Percentiles rank a stretch among this genome's conserved stretches.
Conservation (phyloP, 2,888 invertebrate genomes). For the Cataglyphis altisquamis region DNA sequence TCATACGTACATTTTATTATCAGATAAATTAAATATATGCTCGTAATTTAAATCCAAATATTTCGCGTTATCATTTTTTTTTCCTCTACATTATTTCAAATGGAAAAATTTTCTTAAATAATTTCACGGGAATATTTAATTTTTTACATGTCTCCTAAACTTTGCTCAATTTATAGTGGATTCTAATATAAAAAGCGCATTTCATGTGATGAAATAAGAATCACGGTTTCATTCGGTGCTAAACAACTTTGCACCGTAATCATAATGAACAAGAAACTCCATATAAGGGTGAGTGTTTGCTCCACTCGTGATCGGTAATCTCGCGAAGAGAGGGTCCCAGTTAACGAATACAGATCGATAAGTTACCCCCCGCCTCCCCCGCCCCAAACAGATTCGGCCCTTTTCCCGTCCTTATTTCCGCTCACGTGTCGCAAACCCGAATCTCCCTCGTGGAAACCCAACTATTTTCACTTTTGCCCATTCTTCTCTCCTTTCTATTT, state of each 20-base stretch:
- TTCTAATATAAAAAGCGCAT: background rate
- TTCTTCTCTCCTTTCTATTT: conserved; percentile 32
- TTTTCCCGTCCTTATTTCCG: conserved; percentile 35
- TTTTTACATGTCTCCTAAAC: background rate
- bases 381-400: conserved; percentile 30
- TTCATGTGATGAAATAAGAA: background rate
- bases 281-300: background rate
- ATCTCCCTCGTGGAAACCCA: conserved; percentile 29
- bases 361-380: conserved; percentile 47
- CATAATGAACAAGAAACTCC: background rate
- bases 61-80: background rate
- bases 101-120: background rate
- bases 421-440: conserved; percentile 15
- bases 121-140: background rate
- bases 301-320: conserved; percentile 41
- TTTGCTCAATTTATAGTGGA: background rate
- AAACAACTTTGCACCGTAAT: conserved; percentile 19
- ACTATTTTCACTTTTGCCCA: conserved; percentile 52
- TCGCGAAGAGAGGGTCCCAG: conserved; percentile 39
- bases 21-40: background rate
- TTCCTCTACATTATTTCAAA: background rate
- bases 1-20: background rate
- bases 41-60: background rate
- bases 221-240: background rate
- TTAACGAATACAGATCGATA: conserved; percentile 65